Percentiles rank a stretch among this genome's conserved stretches.
Conservation (phyloP, 2,888 invertebrate species). For the Phaonia tiefii region DNA sequence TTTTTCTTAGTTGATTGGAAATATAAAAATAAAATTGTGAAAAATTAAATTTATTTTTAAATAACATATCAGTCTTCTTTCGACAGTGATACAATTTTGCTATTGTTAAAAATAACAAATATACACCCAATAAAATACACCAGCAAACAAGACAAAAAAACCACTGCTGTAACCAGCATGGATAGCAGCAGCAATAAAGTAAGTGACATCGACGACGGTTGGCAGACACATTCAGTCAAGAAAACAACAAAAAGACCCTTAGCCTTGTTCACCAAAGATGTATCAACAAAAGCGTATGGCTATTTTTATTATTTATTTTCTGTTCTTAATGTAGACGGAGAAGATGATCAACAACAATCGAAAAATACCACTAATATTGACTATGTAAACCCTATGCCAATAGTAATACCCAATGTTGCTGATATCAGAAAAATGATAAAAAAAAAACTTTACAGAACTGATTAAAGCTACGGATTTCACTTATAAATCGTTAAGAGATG, state of each 20-base stretch:
- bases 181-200: background rate
- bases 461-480: constrained; percentile 6
- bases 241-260: background rate
- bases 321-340: background rate
- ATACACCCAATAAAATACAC: background rate
- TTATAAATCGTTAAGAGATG: constrained; percentile 26
- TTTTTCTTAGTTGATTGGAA: too few species aligned
- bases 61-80: background rate
- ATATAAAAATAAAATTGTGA: too few species aligned
- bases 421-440: constrained; percentile 23
- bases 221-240: background rate
- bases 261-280: background rate
- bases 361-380: background rate
- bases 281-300: background rate
- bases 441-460: constrained; percentile 7
- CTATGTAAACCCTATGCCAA: constrained; percentile 30
- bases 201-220: background rate
- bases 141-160: background rate
- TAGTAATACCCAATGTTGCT: constrained; percentile 15
- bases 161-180: background rate
- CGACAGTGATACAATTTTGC: background rate
- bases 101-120: background rate
- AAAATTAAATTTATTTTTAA: too few species aligned
- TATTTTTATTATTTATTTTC: too few species aligned
- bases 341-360: background rate